phyloP scores from a whole-genome alignment of 2,797 vertebrate species.

The Caiman crocodilus region DNA sequence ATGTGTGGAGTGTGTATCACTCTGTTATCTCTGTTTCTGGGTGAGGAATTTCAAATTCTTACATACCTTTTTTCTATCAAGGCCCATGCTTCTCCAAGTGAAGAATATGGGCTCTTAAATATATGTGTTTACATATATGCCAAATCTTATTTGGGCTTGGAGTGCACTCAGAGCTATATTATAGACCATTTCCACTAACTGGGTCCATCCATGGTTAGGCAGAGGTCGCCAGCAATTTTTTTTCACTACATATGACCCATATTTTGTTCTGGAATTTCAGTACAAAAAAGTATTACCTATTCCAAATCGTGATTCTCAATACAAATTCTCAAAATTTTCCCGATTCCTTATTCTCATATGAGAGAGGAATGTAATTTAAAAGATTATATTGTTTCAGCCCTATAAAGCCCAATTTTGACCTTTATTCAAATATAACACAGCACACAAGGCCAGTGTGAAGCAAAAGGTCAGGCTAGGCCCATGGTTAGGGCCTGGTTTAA shows the following conservation, averaged over 20 bases:
- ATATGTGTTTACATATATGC: not conserved
- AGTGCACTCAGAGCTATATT: not conserved
- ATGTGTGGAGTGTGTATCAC: not conserved
- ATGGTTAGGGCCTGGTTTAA: too few species aligned
- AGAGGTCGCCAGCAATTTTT: not conserved
- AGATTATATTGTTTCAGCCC: not conserved
- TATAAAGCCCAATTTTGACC: not conserved
- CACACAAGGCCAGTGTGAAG: not conserved
- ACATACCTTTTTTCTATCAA: not conserved
- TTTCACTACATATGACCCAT: not conserved
- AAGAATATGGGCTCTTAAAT: not conserved
- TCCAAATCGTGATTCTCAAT: not conserved
- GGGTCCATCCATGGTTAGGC: not conserved
- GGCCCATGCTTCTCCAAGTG: not conserved
- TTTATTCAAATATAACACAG: not conserved
- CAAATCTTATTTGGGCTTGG: not conserved
- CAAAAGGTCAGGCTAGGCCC: not conserved
- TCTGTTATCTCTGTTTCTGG: not conserved
- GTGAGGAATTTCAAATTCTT: not conserved
- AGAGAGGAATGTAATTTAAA: not conserved
- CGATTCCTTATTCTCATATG: not conserved
- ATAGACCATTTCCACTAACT: not conserved
- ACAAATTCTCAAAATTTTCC: not conserved
- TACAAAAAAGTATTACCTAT: not conserved
- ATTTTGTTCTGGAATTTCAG: not conserved